These are phyloP conservation scores for Trachelus troglodyta DNA, from an alignment of 2,888 invertebrate genomes.

Conservation along the genomic window DNA sequence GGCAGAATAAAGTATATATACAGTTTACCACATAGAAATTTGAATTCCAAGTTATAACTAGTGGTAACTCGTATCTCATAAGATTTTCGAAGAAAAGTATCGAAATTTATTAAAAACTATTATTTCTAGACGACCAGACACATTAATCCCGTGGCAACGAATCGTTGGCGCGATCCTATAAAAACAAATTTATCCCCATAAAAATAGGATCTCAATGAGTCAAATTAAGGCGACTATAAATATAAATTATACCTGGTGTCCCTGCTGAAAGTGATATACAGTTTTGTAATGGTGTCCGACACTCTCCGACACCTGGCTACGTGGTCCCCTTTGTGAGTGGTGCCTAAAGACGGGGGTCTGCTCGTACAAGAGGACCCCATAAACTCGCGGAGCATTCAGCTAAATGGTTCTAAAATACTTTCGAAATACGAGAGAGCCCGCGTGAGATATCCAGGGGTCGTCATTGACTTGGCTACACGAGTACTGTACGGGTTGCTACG, in stretches of 20 bases:
- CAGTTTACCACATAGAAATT: background rate
- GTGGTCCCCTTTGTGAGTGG: constrained; percentile 49
- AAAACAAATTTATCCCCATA: constrained; percentile 51
- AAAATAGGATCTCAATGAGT: constrained; percentile 56
- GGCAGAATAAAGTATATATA: background rate
- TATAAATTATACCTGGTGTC: constrained; percentile 42
- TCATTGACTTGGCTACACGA: constrained; percentile 19
- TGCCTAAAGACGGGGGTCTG: constrained; percentile 37
- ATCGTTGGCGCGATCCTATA: constrained; percentile 20
- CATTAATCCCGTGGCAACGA: constrained; percentile 3
- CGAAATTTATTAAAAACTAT: background rate
- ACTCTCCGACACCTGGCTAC: constrained; percentile 58
- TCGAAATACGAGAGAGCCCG: constrained; percentile 40
- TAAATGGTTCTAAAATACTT: constrained; percentile 59
- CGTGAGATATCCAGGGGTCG: constrained; percentile 5
- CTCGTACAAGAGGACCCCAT: constrained; percentile 43
- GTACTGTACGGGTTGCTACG: constrained; percentile 28
- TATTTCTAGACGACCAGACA: background rate
- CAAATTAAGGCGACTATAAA: constrained; percentile 54
- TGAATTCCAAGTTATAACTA: background rate
- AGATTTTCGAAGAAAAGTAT: background rate
- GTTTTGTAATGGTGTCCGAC: constrained; percentile 62
- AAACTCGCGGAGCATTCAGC: constrained; percentile 52
- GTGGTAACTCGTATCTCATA: background rate
- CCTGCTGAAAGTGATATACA: constrained; percentile 61